Evolutionary conservation across 2,888 invertebrate species (phyloP), one percentile per base, ranked within the genome.

Genomic region (Anorthoa munda): DNA sequence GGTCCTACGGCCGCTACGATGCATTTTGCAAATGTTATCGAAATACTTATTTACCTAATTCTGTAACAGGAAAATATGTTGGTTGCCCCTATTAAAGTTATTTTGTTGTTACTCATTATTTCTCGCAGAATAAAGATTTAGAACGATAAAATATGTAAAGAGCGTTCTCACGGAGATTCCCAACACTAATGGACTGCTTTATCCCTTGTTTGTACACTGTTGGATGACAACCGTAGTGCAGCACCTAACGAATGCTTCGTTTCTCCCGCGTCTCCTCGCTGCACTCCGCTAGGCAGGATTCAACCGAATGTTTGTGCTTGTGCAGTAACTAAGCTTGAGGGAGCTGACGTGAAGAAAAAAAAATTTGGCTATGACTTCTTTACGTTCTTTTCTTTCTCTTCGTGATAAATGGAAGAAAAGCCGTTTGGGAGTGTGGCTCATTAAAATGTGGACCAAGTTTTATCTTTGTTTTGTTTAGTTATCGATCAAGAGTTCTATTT

Each of bases 121-220:
- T 71, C 39, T 26, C 59, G n/a, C 71, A 74, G 59, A 72, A 77
- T 77, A 72, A 76, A 77, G 75, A 75, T 70, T 64, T 58, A 31
- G 72, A 63, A 71, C 26, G 53, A 26, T 46, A 61, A 79, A 75
- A 78, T 72, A 74, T 63, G 70, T 56, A 68, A 74, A 72, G 26
- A 51, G 55, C 50, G 66, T 77, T 78, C 60, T 68, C 53, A 81
- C 85, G 80, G 77, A 89, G 88, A 88, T 88, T 90, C 83, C 79
- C 80, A 82, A 77, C 88, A 82, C 89, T 92, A 93, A 92, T 93
- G 92, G 92, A 92, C 90, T 88, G 87, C 86, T 87, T 90, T 90
- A 88, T 90, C 86, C 84, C 90, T 90, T 92, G 91, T 92, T 92
- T 92, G 89, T 85, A 83, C 79, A 83, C 82, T 81, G 86, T 84